Base-by-base conservation (phyloP, 2,888 invertebrate genomes). In the Exocentrus adspersus region DNA sequence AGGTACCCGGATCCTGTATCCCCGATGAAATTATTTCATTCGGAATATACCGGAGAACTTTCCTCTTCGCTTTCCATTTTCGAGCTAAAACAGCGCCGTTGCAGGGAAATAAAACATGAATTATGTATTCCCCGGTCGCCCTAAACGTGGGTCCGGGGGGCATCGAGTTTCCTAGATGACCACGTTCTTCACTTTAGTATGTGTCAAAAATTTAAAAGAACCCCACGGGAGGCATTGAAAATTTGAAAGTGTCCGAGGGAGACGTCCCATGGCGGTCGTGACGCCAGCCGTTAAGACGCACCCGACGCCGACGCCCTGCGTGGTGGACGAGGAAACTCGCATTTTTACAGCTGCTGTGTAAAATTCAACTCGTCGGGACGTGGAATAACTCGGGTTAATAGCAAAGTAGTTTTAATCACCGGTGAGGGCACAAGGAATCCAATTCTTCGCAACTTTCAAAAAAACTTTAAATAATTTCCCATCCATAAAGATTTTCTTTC, bases 121-220 rank as follows among this genome's bases (percentile, higher is more conserved):
- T 73, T 67, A 74, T 74, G 72, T 65, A 74, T 68, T 64, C 62
- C 60, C 59, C 65, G 30, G 50, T 37, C 42, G 60, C 54, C 62
- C 61, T 53, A 57, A 67, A 63, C 46, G 52, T 60, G 73, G 73
- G 75, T 63, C 65, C 63, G 50, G 67, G n/a, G 72, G 71, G 74
- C 60, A 80, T 80, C 80, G 72, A 74, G 74, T 80, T 79, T 77
- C 80, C 68, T 57, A 68, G 79, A 81, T 82, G 82, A 82, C 82
- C 82, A 80, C 81, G 81, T 80, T 81, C 78, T 75, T 71, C 78
- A 80, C 80, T 81, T 81, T 81, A 82, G 77, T 81, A 82, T 82
- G 83, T 83, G 83, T 82, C 82, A 83, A 83, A 83, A 82, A 82
- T 82, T 82, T 83, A 82, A 83, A 80, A 80, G 81, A 81, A 80